These are phyloP conservation scores for Drosophila melanosoma DNA, from an alignment of 2,888 invertebrate genomes.

Conservation along the genomic window DNA sequence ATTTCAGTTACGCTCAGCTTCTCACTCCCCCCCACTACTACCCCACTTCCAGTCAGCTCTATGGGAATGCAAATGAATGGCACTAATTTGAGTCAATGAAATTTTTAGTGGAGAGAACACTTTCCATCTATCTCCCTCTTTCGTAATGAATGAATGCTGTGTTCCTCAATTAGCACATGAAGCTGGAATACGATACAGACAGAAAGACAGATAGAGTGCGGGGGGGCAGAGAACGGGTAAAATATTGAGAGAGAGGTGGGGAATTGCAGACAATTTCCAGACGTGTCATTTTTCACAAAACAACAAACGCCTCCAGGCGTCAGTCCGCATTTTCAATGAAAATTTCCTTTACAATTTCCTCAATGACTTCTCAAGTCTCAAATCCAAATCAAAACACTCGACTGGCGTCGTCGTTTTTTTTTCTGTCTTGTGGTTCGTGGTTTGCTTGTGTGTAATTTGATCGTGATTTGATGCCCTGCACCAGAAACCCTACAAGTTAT, in stretches of 20 bases:
- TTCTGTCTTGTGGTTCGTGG: slow-evolving; percentile 54
- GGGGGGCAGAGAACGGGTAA: neutral
- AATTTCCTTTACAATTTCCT: slow-evolving; percentile 65
- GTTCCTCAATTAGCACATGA: slow-evolving; percentile 45
- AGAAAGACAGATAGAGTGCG: neutral
- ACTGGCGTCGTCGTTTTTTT: slow-evolving; percentile 41
- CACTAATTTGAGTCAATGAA: slow-evolving; percentile 48
- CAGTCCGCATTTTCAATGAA: slow-evolving; percentile 65
- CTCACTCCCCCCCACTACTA: neutral
- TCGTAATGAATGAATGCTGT: slow-evolving; percentile 47
- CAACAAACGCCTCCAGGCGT: slow-evolving; percentile 56
- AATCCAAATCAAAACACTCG: slow-evolving; percentile 50
- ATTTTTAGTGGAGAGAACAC: slow-evolving; percentile 2
- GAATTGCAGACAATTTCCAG: slow-evolving; percentile 43
- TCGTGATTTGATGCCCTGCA: slow-evolving; percentile 69
- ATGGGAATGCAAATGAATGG: slow-evolving; percentile 47
- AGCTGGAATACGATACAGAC: slow-evolving; percentile 17
- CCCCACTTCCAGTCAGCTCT: neutral
- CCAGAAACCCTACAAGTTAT: slow-evolving; percentile 67
- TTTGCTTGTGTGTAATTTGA: slow-evolving; percentile 62
- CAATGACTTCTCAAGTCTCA: slow-evolving; percentile 51
- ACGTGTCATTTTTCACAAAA: slow-evolving; percentile 76
- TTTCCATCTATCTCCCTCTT: neutral
- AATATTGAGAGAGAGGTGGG: neutral
- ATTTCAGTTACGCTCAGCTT: slow-evolving; percentile 22